Conservation (phyloP, 2,888 invertebrate species). For the Tetragonisca angustula region DNA sequence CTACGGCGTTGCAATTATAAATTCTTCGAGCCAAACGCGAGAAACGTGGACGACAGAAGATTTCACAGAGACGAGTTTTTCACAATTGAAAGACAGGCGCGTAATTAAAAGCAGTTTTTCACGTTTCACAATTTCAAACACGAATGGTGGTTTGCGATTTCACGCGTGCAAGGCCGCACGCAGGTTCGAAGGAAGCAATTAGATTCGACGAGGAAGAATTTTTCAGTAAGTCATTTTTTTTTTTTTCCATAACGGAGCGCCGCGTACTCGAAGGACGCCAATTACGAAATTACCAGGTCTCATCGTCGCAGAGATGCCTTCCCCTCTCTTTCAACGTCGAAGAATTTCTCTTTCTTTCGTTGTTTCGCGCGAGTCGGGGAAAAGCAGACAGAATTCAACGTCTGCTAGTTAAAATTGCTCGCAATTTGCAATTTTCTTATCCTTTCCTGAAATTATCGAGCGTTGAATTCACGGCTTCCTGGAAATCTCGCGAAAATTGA, state of each 20-base stretch:
- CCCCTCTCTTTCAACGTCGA: neutral
- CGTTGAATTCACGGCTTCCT: neutral
- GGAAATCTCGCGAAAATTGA: neutral
- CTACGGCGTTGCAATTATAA: neutral
- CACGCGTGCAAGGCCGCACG: constrained; percentile 38
- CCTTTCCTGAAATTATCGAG: neutral
- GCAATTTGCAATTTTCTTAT: neutral
- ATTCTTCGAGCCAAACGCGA: neutral
- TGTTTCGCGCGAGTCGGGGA: constrained; percentile 23
- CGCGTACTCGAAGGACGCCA: constrained; percentile 52
- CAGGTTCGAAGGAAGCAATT: constrained; percentile 55
- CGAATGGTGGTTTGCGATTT: constrained; percentile 29
- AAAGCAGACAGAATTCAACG: neutral
- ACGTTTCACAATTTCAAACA: constrained; percentile 28
- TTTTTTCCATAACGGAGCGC: constrained; percentile 44
- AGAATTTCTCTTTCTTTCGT: constrained; percentile 46
- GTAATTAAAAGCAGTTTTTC: constrained; percentile 16
- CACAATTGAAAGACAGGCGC: neutral
- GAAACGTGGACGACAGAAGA: neutral
- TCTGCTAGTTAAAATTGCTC: neutral
- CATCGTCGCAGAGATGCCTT: constrained; percentile 43
- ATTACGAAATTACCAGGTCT: constrained; percentile 59
- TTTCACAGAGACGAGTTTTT: neutral
- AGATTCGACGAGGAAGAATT: constrained; percentile 49
- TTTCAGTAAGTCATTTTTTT: constrained; percentile 47